A percentile compares a stretch with the other conserved stretches of the same genome.
phyloP scores from a whole-genome alignment of 2,797 vertebrate species.

The Gymnothorax javanicus region DNA sequence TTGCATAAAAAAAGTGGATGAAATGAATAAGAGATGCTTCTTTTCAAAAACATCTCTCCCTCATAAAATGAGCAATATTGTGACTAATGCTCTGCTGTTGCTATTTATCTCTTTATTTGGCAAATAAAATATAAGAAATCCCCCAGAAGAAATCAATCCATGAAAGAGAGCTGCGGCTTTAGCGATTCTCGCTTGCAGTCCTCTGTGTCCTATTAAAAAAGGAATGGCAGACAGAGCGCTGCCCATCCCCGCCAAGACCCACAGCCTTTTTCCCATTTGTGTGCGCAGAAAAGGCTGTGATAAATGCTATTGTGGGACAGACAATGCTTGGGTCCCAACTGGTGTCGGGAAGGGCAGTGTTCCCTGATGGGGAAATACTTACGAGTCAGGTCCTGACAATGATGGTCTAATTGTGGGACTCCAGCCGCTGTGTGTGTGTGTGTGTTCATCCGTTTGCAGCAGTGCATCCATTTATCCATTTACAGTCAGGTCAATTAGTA shows the following conservation, averaged over 20 bases:
- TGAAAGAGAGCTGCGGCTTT: slow-evolving; percentile 28
- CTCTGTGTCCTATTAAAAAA: slow-evolving; percentile 33
- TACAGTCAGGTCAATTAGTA: too few species aligned
- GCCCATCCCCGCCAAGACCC: slow-evolving; percentile 36
- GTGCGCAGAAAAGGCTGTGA: slow-evolving; percentile 1
- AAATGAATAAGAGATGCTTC: slow-evolving; percentile 28
- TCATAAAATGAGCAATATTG: slow-evolving; percentile 27
- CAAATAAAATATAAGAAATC: slow-evolving; percentile 22
- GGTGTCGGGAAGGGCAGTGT: slow-evolving; percentile 41
- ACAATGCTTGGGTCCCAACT: slow-evolving; percentile 23
- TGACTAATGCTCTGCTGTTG: slow-evolving; percentile 30
- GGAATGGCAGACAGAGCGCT: background rate
- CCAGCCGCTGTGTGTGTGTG: slow-evolving; percentile 16
- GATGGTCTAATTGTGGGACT: slow-evolving; percentile 41
- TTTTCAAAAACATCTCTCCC: slow-evolving; percentile 21
- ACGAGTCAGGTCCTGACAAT: slow-evolving; percentile 42
- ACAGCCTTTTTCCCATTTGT: slow-evolving; percentile 15
- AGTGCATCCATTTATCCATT: too few species aligned
- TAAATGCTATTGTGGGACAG: slow-evolving; percentile 30
- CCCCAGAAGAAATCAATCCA: slow-evolving; percentile 39
- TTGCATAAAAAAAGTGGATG: slow-evolving; percentile 23
- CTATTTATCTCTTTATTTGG: slow-evolving; percentile 32
- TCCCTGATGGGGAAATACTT: slow-evolving; percentile 55
- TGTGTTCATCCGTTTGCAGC: background rate
- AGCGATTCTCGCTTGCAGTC: slow-evolving; percentile 1